Conservation (phyloP, 92 coral and sea anemone genomes). For the Porites cylindrica region DNA sequence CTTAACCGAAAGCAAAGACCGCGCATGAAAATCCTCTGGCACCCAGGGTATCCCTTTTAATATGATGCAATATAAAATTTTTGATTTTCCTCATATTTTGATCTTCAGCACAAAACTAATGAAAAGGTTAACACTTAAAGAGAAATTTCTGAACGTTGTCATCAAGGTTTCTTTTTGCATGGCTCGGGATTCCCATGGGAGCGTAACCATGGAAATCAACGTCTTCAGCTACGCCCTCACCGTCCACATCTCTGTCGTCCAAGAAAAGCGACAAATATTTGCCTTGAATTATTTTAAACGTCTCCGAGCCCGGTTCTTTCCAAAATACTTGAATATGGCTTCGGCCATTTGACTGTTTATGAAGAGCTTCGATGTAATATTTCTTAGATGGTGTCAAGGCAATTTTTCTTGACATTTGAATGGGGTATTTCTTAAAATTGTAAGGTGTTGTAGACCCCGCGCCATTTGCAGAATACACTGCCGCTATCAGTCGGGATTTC, state of each 20-base stretch:
- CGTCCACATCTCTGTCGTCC: slow-evolving; percentile 71
- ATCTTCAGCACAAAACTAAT: too few relatives aligned
- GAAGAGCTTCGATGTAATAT: slow-evolving; percentile 85
- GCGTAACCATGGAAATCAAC: slow-evolving; percentile 70
- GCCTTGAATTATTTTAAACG: slow-evolving; percentile 55
- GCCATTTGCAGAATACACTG: slow-evolving; percentile 76
- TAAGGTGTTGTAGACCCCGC: slow-evolving; percentile 68
- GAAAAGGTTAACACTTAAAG: slow-evolving; percentile 40
- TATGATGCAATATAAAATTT: too few relatives aligned
- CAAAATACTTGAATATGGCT: slow-evolving; percentile 85
- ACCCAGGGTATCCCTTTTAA: too few relatives aligned
- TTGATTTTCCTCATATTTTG: too few relatives aligned
- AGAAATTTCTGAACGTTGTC: slow-evolving; percentile 64
- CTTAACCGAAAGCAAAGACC: too few relatives aligned
- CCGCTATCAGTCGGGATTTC: slow-evolving; percentile 81
- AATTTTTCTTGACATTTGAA: slow-evolving; percentile 78
- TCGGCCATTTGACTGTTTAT: slow-evolving; percentile 78
- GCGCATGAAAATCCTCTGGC: too few relatives aligned
- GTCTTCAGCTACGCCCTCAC: slow-evolving; percentile 63
- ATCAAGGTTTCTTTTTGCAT: slow-evolving; percentile 69
- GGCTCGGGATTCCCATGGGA: slow-evolving; percentile 72
- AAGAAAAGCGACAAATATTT: slow-evolving; percentile 66
- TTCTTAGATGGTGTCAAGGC: slow-evolving; percentile 62
- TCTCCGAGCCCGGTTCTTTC: slow-evolving; percentile 71
- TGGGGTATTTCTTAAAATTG: slow-evolving; percentile 66